Conservation (phyloP, 2,797 vertebrate species). For the Epinephelus awoara region DNA sequence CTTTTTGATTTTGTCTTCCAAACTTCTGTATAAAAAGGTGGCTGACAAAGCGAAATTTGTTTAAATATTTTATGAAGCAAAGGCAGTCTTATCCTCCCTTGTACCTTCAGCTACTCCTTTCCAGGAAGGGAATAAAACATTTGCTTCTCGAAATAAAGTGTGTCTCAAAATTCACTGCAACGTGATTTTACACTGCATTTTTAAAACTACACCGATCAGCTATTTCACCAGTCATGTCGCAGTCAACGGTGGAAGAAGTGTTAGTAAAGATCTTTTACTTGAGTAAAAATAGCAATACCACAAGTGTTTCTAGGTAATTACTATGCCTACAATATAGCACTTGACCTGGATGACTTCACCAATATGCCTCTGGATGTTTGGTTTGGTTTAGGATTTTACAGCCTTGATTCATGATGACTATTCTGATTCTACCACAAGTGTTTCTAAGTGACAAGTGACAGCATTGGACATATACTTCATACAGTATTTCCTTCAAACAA, state of each 20-base stretch:
- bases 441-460: too few species aligned
- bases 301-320: background rate
- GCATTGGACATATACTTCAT: too few species aligned
- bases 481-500: too few species aligned
- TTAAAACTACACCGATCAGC: background rate
- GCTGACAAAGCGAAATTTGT: conserved; percentile 17
- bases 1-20: conserved; percentile 3
- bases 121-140: conserved; percentile 7
- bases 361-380: too few species aligned
- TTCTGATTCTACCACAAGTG: too few species aligned
- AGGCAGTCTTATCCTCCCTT: background rate
- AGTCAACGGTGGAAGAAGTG: background rate
- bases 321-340: too few species aligned
- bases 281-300: background rate
- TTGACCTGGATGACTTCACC: too few species aligned
- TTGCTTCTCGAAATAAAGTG: conserved; percentile 1
- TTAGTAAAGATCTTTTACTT: background rate
- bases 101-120: conserved; percentile 4
- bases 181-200: background rate
- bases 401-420: too few species aligned
- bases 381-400: too few species aligned
- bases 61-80: conserved; percentile 34
- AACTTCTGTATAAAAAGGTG: background rate
- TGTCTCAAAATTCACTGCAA: background rate
- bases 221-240: background rate